Evolutionary conservation across 2,113 vertebrate species (phyloP).

Genomic region (Atlantisia rogersi): DNA sequence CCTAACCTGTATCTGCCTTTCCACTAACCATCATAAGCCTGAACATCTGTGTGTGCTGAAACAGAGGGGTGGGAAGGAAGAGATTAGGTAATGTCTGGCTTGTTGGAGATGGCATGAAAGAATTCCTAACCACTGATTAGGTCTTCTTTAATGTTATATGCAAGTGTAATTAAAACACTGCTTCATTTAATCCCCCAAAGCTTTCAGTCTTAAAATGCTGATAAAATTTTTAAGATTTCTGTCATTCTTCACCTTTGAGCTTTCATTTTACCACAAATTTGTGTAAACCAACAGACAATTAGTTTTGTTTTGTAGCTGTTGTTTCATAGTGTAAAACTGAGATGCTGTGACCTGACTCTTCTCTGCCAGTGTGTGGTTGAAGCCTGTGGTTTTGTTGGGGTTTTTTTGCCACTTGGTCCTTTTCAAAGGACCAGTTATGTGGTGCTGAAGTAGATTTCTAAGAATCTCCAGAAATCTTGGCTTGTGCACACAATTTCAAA

Average conservation of each 20-base stretch:
- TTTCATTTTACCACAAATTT: background rate
- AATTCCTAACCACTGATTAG: background rate
- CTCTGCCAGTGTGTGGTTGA: background rate
- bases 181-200: background rate
- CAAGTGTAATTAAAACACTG: background rate
- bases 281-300: background rate
- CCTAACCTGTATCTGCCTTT: background rate
- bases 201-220: background rate
- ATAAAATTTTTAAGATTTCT: background rate
- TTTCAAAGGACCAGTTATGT: background rate
- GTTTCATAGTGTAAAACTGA: background rate
- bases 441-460: background rate
- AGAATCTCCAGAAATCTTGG: background rate
- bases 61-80: background rate
- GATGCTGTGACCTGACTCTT: background rate
- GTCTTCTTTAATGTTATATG: background rate
- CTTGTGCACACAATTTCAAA: background rate
- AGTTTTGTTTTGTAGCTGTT: background rate
- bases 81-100: background rate
- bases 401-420: background rate
- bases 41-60: background rate
- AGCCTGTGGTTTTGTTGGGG: background rate
- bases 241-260: background rate
- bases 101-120: background rate
- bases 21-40: fast-evolving